Evolutionary conservation across 1,140 invertebrate genomes (phyloP), one percentile per base, ranked within the genome.

Genomic region (Bradynema listronoti): DNA sequence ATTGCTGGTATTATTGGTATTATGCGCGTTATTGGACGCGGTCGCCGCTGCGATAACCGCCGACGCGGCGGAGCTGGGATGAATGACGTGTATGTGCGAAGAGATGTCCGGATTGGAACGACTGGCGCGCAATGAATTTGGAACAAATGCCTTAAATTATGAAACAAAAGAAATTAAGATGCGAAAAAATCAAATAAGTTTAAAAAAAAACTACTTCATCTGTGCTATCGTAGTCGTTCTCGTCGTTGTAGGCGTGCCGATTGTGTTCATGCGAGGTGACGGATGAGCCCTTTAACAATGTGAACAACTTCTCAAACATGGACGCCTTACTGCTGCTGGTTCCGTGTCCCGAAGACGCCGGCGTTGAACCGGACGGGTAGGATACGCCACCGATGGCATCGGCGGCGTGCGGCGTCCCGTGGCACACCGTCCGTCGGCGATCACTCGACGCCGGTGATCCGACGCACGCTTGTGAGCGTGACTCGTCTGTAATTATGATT

Each of bases 1-100:
- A 57, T 71, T 71, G 11, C 64, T 57, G 49, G 66, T 32, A 56
- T 59, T 42, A 45, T 72, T 79, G 39, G 92, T 82, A 80, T 93
- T 90, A 3, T 90, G n/a, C n/a, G n/a, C n/a, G n/a, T n/a, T n/a
- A n/a, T n/a, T n/a, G 89, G 82, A 94, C 91, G 75, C 88, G 90
- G 88, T 42, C 88, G 90, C 74, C 87, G 88, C 56, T 75, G 79
- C 50, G 77, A 56, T 30, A 65, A 64, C 25, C 64, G 71, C 39
- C 52, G 66, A 56, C 27, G 42, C n/a, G n/a, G n/a, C n/a, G n/a
- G n/a, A n/a, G n/a, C n/a, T 9, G 16, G 19, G 19, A n/a, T 50
- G 47, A n/a, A n/a, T n/a, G n/a, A 25, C 34, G 19, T 9, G 19
- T 50, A 32, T 50, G 19, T 71, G 60, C 11, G 46, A 61, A 22